Evolutionary conservation across 2,113 vertebrate genomes (phyloP), one percentile per base, ranked within the genome.

Genomic region (Mesembrinibis cayennensis): DNA sequence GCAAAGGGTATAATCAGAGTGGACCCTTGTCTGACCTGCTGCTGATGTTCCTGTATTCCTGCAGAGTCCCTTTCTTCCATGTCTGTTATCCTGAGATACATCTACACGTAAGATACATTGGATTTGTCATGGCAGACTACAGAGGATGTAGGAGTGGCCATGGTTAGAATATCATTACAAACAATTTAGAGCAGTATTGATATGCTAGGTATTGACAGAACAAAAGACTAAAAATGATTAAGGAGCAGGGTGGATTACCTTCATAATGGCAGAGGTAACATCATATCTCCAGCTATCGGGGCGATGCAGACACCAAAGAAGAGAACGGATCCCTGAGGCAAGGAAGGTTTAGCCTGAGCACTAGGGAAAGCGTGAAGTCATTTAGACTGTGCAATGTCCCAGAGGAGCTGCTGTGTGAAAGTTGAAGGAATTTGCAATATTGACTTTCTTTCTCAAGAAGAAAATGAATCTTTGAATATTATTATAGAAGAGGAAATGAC

Each of bases 401-500:
- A 62, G 36, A 59, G 59, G 62, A 86, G 79, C 84, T 79, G 36
- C 79, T 79, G 21, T 58, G 17, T 38, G 13, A 38, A 85, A 76
- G 82, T 26, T 32, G 50, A 80, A 38, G 45, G 71, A 63, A 92
- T 93, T 87, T 87, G 23, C 29, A 42, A 29, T 87, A 95, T 65
- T 87, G 81, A 86, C 87, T 96, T 94, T 79, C 86, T 90, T 94
- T 94, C 90, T 49, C 61, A 73, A 38, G 62, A 83, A 92, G 82
- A 83, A 95, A 96, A 76, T 59, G 74, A 97, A 58, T 96, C 40
- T 7, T 25, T 89, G 62, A 86, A 93, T 96, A 92, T 80, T 93
- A 73, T 59, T 87, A 93, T 79, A 92, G 92, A 90, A 80, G 79
- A 93, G 82, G 52, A 96, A 96, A 65, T 71, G 94, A 96, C 86